Evolutionary conservation across 2,797 vertebrate species (phyloP).

Genomic region (Manis javanica): DNA sequence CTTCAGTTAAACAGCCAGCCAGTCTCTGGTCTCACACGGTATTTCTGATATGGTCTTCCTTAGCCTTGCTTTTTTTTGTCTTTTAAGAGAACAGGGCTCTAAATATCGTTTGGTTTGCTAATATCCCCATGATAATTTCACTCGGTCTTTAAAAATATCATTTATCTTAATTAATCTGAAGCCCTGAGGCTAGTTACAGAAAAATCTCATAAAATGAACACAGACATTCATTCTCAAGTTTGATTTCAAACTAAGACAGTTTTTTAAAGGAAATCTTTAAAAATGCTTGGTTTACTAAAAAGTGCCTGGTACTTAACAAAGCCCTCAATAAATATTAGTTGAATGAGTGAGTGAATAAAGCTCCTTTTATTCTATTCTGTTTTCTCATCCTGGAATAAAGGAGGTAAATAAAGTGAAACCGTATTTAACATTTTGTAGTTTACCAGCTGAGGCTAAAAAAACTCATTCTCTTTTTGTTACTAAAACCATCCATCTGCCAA

Average conservation of each 20-base stretch:
- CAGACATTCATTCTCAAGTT: background rate
- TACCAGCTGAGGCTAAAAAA: slow-evolving; percentile 73
- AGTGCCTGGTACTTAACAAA: background rate
- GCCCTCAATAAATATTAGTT: slow-evolving; percentile 49
- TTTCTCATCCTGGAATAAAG: slow-evolving; percentile 51
- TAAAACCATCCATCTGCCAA: slow-evolving; percentile 87
- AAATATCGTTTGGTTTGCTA: background rate
- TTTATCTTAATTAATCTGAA: background rate
- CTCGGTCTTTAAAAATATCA: slow-evolving; percentile 47
- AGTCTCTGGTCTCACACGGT: rapidly evolving
- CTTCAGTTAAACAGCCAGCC: background rate
- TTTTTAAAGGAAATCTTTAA: slow-evolving; percentile 8
- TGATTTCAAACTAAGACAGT: background rate
- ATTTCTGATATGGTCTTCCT: background rate
- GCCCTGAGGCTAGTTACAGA: background rate
- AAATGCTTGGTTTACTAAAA: background rate
- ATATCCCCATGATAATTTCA: background rate
- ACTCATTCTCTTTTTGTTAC: slow-evolving; percentile 79
- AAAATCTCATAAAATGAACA: background rate
- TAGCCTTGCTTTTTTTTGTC: background rate
- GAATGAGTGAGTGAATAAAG: slow-evolving; percentile 28
- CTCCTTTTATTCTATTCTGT: background rate
- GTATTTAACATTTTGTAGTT: slow-evolving; percentile 70
- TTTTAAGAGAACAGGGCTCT: background rate
- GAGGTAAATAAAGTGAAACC: slow-evolving; percentile 60